Base-by-base conservation (phyloP, 2,888 invertebrate species). In the Thelaira solivaga region DNA sequence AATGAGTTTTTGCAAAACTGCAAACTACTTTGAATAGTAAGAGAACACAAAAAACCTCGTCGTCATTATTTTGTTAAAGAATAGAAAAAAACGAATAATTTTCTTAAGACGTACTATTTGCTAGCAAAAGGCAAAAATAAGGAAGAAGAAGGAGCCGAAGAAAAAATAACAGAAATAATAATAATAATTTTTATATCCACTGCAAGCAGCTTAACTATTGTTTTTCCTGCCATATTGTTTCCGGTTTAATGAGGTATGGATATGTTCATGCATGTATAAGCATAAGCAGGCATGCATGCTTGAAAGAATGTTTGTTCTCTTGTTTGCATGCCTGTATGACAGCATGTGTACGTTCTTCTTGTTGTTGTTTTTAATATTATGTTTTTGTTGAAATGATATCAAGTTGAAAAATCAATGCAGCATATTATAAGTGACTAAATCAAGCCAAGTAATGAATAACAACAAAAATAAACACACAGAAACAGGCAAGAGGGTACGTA, bases 381-480 rank as follows among this genome's bases (percentile, higher is more conserved):
- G 59, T 59, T 34, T 34, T 29, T 43, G 39, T 47, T 31, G 5
- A 20, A 55, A 29, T 55, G 65, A 71, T 71, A 65, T 71, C 41
- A 74, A 74, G 78, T 71, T 78, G 78, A 78, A 78, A 78, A 78
- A 78, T 78, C 78, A 78, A 78, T 78, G 78, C 78, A 74, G 78
- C 74, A 71, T 78, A 71, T 71, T 68, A 74, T 65, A 71, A 78
- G 73, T 57, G 69, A 45, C 64, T 74, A 71, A 74, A 64, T 69
- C 64, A 74, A 74, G 77, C 68, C 67, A 62, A 68, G 61, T 67
- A 68, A 62, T 68, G 67, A 62, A 73, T 72, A 67, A 62, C 62
- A 73, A 73, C 61, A 77, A 47, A 34, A 41, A 68, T 51, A 62
- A 20, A 16, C 22, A 5, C 1, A 11, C 22, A n/a, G n/a, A n/a